phyloP scores from a whole-genome alignment of 1,140 invertebrate genomes.

The Procambarus virginalis region DNA sequence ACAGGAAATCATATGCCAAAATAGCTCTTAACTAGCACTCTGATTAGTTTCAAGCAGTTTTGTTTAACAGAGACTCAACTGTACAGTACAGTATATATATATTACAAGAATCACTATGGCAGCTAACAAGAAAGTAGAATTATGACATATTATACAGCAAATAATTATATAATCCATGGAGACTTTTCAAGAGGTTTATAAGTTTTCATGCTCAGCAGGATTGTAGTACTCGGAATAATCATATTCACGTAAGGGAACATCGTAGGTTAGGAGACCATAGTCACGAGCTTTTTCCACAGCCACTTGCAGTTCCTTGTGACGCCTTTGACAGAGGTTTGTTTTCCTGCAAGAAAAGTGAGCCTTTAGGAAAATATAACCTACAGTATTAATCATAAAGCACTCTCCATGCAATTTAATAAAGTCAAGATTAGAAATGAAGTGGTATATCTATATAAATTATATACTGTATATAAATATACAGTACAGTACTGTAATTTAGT shows the following conservation, averaged over 20 bases:
- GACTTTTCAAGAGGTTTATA: neutral
- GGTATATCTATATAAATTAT: too few relatives aligned
- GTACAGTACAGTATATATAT: neutral
- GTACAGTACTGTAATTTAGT: too few relatives aligned
- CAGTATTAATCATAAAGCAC: too few relatives aligned
- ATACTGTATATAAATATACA: neutral
- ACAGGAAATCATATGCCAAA: neutral
- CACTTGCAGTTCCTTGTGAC: conserved; percentile 83
- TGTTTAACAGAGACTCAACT: neutral
- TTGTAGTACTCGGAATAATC: conserved; percentile 84
- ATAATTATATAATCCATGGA: neutral
- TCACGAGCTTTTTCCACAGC: conserved; percentile 87
- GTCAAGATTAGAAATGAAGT: too few relatives aligned
- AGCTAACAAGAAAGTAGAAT: neutral
- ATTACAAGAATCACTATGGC: neutral
- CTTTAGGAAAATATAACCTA: too few relatives aligned
- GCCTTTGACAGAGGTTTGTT: conserved; percentile 88
- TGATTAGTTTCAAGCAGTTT: neutral
- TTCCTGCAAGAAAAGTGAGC: neutral
- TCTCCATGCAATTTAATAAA: too few relatives aligned
- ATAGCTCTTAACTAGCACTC: too few relatives aligned
- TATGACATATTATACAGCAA: neutral
- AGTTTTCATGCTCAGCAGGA: neutral
- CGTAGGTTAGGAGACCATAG: conserved; percentile 85
- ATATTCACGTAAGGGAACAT: conserved; percentile 86